Percentiles rank a stretch among this genome's conserved stretches.
phyloP scores from a whole-genome alignment of 2,888 invertebrate genomes.

The Sipha maydis region DNA sequence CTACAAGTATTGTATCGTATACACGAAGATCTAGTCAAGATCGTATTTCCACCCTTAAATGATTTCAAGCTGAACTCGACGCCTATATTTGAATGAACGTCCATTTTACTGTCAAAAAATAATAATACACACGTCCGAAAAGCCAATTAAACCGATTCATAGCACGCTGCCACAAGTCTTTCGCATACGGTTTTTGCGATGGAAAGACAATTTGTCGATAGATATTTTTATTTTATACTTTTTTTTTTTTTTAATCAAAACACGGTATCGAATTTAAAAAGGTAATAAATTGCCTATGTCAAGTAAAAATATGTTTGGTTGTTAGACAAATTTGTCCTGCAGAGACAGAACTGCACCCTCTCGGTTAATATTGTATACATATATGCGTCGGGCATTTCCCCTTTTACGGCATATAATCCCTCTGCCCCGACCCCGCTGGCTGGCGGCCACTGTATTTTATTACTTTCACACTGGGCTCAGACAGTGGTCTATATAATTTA shows the following conservation, averaged over 20 bases:
- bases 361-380: background rate
- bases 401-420: slow-evolving; percentile 51
- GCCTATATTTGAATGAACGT: too few species aligned
- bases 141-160: background rate
- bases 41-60: too few species aligned
- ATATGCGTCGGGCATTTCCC: background rate
- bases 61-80: too few species aligned
- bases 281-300: slow-evolving; percentile 35
- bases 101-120: background rate
- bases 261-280: slow-evolving; percentile 16
- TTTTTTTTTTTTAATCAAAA: slow-evolving; percentile 41
- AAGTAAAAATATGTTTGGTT: slow-evolving; percentile 50
- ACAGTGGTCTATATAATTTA: slow-evolving; percentile 57
- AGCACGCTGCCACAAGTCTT: background rate
- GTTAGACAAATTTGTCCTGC: slow-evolving; percentile 51
- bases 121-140: background rate
- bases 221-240: background rate
- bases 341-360: slow-evolving; percentile 15
- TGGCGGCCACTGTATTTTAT: slow-evolving; percentile 51
- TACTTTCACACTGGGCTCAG: slow-evolving; percentile 43
- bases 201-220: background rate
- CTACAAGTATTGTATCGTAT: too few species aligned
- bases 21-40: too few species aligned
- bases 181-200: too few species aligned
- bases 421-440: slow-evolving; percentile 8